Percentiles rank a stretch among this genome's conserved stretches.
Conservation (phyloP, 2,113 vertebrate genomes). For the Channa maculata region DNA sequence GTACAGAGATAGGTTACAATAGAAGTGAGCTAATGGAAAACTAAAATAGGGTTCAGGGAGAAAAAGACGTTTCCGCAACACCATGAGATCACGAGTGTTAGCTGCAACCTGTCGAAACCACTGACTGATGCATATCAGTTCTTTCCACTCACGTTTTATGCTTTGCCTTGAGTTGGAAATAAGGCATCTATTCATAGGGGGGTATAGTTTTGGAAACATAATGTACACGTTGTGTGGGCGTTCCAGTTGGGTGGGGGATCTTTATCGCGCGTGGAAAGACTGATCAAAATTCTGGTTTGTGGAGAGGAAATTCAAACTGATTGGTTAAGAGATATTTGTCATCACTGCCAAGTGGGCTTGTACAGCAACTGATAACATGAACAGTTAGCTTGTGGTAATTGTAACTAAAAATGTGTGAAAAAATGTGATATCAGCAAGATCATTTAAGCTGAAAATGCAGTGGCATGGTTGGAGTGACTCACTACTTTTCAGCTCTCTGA, state of each 20-base stretch:
- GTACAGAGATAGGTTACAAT: too few relatives aligned
- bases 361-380: neutral
- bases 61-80: neutral
- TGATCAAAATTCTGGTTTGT: constrained; percentile 3
- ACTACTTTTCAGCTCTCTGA: too few relatives aligned
- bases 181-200: neutral
- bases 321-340: neutral
- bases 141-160: constrained; percentile 35
- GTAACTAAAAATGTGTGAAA: neutral
- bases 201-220: neutral
- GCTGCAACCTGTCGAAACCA: constrained; percentile 6
- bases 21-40: too few relatives aligned
- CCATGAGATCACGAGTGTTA: neutral
- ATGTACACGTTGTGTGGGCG: constrained; percentile 3
- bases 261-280: constrained; percentile 24
- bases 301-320: neutral
- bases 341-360: neutral
- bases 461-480: too few relatives aligned
- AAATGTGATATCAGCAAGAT: too few relatives aligned
- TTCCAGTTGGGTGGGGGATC: constrained; percentile 39
- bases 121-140: constrained; percentile 29
- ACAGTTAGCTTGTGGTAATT: neutral
- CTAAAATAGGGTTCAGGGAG: too few relatives aligned
- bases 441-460: too few relatives aligned
- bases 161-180: constrained; percentile 7